A percentile compares a stretch with the other conserved stretches of the same genome.
Conservation (phyloP, 1,140 invertebrate species). For the Drosophila tropicalis region DNA sequence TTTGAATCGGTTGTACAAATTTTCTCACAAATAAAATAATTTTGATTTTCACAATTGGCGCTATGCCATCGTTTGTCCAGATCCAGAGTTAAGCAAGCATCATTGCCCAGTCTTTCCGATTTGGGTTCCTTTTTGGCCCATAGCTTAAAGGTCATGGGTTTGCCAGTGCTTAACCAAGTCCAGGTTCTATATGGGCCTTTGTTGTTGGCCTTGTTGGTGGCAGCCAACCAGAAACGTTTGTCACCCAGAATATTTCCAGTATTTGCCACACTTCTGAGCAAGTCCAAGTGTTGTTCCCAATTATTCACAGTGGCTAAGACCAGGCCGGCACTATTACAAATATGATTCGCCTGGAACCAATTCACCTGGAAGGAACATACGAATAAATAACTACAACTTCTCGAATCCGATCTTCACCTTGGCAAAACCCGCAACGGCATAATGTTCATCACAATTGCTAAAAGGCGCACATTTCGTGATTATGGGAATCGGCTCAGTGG, state of each 20-base stretch:
- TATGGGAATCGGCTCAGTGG: background rate
- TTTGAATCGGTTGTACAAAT: slow-evolving; percentile 25
- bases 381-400: background rate
- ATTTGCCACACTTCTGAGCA: slow-evolving; percentile 26
- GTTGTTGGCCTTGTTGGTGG: slow-evolving; percentile 40
- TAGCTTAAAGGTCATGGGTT: slow-evolving; percentile 48
- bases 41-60: slow-evolving; percentile 31
- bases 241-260: slow-evolving; percentile 37
- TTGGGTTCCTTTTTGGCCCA: slow-evolving; percentile 44
- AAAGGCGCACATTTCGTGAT: slow-evolving; percentile 15
- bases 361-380: slow-evolving; percentile 28
- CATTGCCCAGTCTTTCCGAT: background rate
- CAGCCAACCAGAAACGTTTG: slow-evolving; percentile 56
- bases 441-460: slow-evolving; percentile 29
- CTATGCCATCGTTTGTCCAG: slow-evolving; percentile 48
- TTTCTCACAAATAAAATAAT: slow-evolving; percentile 56
- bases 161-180: slow-evolving; percentile 53
- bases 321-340: slow-evolving; percentile 44
- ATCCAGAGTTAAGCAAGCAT: slow-evolving; percentile 42
- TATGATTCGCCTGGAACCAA: slow-evolving; percentile 51
- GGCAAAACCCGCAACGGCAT: slow-evolving; percentile 29
- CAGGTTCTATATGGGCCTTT: slow-evolving; percentile 16
- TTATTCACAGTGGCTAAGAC: slow-evolving; percentile 50
- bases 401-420: slow-evolving; percentile 25
- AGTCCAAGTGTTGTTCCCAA: slow-evolving; percentile 33